Evolutionary conservation across 2,113 vertebrate genomes (phyloP).

Genomic region (Tiliqua scincoides): DNA sequence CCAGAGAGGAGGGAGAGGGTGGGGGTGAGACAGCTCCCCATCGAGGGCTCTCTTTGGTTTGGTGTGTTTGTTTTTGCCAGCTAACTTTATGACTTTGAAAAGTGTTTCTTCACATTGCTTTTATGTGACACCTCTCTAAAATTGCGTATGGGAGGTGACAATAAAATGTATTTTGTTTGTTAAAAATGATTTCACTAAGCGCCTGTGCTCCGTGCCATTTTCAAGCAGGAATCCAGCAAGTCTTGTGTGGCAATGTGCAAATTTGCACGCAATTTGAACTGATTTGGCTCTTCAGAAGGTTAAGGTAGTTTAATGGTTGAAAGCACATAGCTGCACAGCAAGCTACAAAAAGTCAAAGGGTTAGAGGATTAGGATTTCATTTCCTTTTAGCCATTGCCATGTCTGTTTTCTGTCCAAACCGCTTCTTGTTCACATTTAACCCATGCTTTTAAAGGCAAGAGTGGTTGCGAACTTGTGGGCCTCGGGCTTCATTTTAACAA

Average conservation of each 20-base stretch:
- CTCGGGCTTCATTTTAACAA: conserved; percentile 87
- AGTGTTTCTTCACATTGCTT: conserved; percentile 61
- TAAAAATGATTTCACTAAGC: conserved; percentile 67
- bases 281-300: conserved; percentile 75
- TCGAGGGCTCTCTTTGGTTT: conserved; percentile 39
- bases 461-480: conserved; percentile 71
- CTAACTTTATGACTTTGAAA: conserved; percentile 69
- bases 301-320: conserved; percentile 82
- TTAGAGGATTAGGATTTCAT: conserved; percentile 80
- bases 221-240: conserved; percentile 74
- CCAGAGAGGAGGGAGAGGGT: conserved; percentile 8
- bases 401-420: conserved; percentile 86
- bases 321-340: conserved; percentile 74
- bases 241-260: conserved; percentile 71
- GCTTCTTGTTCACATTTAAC: conserved; percentile 79
- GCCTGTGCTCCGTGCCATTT: conserved; percentile 63
- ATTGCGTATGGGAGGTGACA: conserved; percentile 43
- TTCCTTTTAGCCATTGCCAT: conserved; percentile 80
- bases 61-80: conserved; percentile 19
- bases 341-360: conserved; percentile 78
- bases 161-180: conserved; percentile 67
- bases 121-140: conserved; percentile 53
- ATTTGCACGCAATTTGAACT: conserved; percentile 79
- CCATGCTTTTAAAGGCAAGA: conserved; percentile 81
- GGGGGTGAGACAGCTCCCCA: neutral